Evolutionary conservation across 2,888 invertebrate species (phyloP).

Genomic region (Bimastos eiseni): DNA sequence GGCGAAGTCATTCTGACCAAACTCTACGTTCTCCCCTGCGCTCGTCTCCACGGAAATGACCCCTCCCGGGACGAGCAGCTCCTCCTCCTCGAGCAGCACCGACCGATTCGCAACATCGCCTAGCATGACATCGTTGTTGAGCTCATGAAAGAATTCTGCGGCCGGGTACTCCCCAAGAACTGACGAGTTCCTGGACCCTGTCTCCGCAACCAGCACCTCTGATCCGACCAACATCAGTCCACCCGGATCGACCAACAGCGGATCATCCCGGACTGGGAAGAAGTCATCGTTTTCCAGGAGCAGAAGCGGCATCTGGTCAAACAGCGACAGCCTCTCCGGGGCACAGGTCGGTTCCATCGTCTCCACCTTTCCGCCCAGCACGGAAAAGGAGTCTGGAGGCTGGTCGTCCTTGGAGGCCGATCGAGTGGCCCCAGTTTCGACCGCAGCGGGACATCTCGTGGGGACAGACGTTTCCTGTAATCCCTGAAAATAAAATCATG

Average conservation of each 20-base stretch:
- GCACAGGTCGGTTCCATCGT: neutral
- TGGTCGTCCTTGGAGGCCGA: neutral
- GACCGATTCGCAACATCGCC: neutral
- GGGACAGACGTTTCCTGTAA: neutral
- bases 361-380: neutral
- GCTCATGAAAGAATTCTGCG: neutral
- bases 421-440: neutral
- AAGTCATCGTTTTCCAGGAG: neutral
- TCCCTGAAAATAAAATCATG: too few species aligned
- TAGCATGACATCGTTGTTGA: conserved; percentile 29
- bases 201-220: neutral
- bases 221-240: neutral
- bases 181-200: neutral
- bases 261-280: neutral
- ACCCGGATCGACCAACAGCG: neutral
- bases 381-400: too few species aligned
- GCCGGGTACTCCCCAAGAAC: neutral
- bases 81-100: conserved; percentile 26
- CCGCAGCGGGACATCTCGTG: neutral
- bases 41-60: neutral
- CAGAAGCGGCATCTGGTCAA: conserved; percentile 6
- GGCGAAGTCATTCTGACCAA: neutral
- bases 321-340: neutral
- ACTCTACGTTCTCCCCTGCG: neutral
- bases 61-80: neutral